A percentile compares a stretch with the other conserved stretches of the same genome.
Evolutionary conservation across 2,797 vertebrate species (phyloP).

Genomic region (Podarcis lilfordi): DNA sequence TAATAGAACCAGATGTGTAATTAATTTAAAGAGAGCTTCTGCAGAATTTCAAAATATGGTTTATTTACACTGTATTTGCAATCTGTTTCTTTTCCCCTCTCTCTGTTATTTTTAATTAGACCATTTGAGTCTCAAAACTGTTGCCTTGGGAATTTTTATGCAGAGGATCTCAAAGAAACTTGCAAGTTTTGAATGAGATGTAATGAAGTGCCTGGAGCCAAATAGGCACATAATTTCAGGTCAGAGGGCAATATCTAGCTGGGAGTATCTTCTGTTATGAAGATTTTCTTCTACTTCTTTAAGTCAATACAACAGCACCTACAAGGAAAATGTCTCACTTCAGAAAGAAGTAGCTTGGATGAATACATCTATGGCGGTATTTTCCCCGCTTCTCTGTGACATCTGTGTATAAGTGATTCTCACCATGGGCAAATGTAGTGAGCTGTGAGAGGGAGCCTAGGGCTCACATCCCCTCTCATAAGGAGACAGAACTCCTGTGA

Average conservation of each 20-base stretch:
- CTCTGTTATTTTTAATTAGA: slow-evolving; percentile 29
- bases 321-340: background rate
- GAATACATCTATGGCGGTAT: background rate
- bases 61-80: slow-evolving; percentile 14
- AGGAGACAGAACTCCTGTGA: background rate
- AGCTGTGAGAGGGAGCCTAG: background rate
- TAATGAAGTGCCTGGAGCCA: slow-evolving; percentile 23
- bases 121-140: background rate
- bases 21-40: background rate
- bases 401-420: background rate
- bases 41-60: slow-evolving; percentile 4
- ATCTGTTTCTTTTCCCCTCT: background rate
- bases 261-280: background rate
- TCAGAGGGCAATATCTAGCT: background rate
- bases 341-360: background rate
- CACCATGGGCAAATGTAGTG: background rate
- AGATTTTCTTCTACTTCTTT: background rate
- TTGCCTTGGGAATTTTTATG: slow-evolving; percentile 20
- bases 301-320: background rate
- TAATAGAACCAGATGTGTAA: background rate
- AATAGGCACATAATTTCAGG: background rate
- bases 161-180: background rate
- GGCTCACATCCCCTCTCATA: background rate
- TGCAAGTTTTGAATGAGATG: background rate
- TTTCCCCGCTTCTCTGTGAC: background rate